Evolutionary conservation across 1,140 invertebrate genomes (phyloP).

Genomic region (Bombus huntii): DNA sequence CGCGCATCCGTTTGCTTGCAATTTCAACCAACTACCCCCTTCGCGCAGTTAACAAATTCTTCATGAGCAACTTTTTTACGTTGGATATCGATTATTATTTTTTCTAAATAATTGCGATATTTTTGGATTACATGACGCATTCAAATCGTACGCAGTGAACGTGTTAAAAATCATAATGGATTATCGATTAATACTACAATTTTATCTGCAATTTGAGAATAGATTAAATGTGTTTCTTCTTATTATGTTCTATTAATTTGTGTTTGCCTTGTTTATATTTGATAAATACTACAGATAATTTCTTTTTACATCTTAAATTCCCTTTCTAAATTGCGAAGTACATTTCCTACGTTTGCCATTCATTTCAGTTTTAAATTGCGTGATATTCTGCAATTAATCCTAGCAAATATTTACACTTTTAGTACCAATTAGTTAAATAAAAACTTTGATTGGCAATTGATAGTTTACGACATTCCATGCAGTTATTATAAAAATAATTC

Average conservation of each 20-base stretch:
- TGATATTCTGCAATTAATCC: not conserved
- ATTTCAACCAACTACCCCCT: not conserved
- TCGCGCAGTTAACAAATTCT: constrained; percentile 25
- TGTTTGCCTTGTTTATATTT: too few species aligned
- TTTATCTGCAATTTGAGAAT: too few species aligned
- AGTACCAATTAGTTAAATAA: not conserved
- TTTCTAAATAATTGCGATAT: too few species aligned
- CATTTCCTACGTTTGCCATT: not conserved
- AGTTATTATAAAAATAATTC: not conserved
- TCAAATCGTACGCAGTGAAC: too few species aligned
- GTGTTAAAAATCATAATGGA: too few species aligned
- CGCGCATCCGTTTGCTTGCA: not conserved
- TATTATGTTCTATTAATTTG: too few species aligned
- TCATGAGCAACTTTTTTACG: not conserved
- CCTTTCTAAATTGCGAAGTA: not conserved
- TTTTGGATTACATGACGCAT: too few species aligned
- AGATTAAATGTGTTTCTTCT: too few species aligned
- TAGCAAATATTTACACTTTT: not conserved
- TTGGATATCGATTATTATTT: too few species aligned
- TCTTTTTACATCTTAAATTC: too few species aligned
- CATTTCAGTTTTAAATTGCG: not conserved
- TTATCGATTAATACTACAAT: too few species aligned
- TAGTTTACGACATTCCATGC: not conserved
- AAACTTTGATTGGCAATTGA: not conserved
- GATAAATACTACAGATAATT: too few species aligned